phyloP scores from a whole-genome alignment of 2,888 invertebrate genomes.

The Drosophila pseudotakahashii region DNA sequence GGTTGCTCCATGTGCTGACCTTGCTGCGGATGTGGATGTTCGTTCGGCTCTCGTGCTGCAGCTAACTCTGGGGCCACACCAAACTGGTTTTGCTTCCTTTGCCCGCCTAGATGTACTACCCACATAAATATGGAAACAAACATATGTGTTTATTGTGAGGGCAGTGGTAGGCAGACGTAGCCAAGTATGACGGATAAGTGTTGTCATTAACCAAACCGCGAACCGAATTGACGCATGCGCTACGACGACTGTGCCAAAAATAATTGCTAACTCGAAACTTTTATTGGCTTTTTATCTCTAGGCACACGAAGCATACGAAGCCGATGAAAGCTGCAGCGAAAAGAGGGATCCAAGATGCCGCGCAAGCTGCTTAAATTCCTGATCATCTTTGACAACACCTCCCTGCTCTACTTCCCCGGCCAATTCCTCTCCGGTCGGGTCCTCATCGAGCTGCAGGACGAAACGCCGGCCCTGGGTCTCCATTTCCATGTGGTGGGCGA shows the following conservation, averaged over 20 bases:
- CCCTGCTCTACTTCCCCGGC: constrained; percentile 95
- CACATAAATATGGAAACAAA: constrained; percentile 29
- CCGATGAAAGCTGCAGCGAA: constrained; percentile 13
- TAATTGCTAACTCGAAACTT: constrained; percentile 12
- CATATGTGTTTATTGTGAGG: constrained; percentile 4
- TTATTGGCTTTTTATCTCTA: constrained; percentile 3
- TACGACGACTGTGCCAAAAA: constrained; percentile 13
- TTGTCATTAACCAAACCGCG: constrained; percentile 23
- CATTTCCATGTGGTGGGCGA: constrained; percentile 98
- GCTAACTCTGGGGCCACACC: constrained; percentile 32
- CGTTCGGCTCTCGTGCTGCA: constrained; percentile 24
- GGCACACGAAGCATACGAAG: neutral
- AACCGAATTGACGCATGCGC: constrained; percentile 12
- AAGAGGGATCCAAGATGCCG: constrained; percentile 86
- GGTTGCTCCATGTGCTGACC: constrained; percentile 31
- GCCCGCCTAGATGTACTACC: constrained; percentile 28
- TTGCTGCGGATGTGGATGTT: constrained; percentile 23
- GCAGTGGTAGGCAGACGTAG: constrained; percentile 11
- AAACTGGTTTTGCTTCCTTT: constrained; percentile 50
- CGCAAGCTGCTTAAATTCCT: constrained; percentile 96
- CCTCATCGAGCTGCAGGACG: constrained; percentile 95
- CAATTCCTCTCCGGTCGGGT: constrained; percentile 96
- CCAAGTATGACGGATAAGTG: constrained; percentile 34
- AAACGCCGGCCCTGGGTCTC: constrained; percentile 94
- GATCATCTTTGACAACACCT: constrained; percentile 96